Percentiles rank a stretch among this genome's conserved stretches.
phyloP scores from a whole-genome alignment of 1,140 invertebrate species.

The Drepana arcuata region DNA sequence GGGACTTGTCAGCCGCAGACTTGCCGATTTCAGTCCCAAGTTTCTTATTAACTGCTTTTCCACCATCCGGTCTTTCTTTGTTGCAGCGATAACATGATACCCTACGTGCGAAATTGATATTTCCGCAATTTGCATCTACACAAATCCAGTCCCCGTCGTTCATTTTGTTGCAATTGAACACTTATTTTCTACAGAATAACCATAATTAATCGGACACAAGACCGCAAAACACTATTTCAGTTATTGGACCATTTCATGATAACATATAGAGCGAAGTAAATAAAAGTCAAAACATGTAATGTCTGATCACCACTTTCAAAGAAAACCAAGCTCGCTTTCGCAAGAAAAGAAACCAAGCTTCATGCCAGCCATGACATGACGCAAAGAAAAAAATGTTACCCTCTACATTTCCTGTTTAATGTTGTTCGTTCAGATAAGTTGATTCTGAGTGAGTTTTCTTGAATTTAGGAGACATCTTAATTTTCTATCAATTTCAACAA shows the following conservation, averaged over 20 bases:
- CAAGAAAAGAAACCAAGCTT: constrained; percentile 64
- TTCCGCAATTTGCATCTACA: constrained; percentile 82
- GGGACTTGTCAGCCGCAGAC: constrained; percentile 96
- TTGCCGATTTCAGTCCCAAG: constrained; percentile 98
- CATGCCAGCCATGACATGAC: constrained; percentile 62
- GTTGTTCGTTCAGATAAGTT: no score
- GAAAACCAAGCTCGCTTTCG: constrained; percentile 62
- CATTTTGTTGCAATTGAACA: constrained; percentile 41
- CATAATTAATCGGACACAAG: constrained; percentile 15
- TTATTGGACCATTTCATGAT: constrained; percentile 10
- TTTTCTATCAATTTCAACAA: no score
- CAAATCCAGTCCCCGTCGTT: constrained; percentile 69
- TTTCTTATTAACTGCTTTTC: constrained; percentile 83
- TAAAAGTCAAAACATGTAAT: constrained; percentile 44
- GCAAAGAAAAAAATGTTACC: constrained; percentile 21
- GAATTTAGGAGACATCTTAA: no score
- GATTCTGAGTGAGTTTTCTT: no score
- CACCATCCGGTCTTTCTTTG: constrained; percentile 75
- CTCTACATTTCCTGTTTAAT: no score
- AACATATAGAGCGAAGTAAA: constrained; percentile 35
- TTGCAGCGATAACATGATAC: constrained; percentile 93
- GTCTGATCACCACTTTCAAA: constrained; percentile 43
- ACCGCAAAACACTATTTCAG: constrained; percentile 10
- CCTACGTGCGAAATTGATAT: constrained; percentile 95
- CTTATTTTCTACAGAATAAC: constrained; percentile 16